A percentile compares a stretch with the other conserved stretches of the same genome.
Evolutionary conservation across 2,113 vertebrate species (phyloP).

Genomic region (Pseudopodoces humilis): DNA sequence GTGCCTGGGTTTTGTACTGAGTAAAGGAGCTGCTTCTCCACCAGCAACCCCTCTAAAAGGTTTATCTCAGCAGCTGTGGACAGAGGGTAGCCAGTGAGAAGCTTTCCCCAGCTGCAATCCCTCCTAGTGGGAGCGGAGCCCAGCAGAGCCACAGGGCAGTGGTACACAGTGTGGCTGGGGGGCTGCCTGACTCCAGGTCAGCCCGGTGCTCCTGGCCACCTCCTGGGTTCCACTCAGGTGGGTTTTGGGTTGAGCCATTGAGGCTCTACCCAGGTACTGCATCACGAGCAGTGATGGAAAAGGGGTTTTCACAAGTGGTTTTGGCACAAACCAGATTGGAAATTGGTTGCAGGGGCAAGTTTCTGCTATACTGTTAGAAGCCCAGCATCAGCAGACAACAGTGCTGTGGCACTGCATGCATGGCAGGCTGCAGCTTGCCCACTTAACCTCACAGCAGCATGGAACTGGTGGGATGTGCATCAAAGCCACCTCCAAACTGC

Average conservation of each 20-base stretch:
- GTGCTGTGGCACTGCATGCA: not conserved
- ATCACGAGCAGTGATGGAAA: accelerated
- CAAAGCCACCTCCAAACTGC: not conserved
- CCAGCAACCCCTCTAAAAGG: not conserved
- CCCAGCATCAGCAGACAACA: not conserved
- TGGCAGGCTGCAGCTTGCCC: not conserved
- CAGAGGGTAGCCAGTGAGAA: accelerated
- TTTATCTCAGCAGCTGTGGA: not conserved
- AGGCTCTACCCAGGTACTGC: not conserved
- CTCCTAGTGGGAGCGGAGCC: not conserved
- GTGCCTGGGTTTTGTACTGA: not conserved
- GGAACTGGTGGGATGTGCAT: not conserved
- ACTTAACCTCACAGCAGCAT: accelerated
- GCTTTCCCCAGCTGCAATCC: not conserved
- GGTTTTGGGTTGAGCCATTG: not conserved
- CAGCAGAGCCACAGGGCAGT: accelerated
- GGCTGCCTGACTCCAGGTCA: not conserved
- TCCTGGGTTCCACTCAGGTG: accelerated
- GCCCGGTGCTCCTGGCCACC: accelerated
- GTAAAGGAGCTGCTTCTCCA: not conserved
- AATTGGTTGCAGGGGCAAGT: not conserved
- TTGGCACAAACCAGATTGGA: not conserved
- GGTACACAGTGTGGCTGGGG: accelerated
- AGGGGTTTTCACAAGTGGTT: accelerated
- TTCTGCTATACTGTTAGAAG: not conserved